Evolutionary conservation across 2,888 invertebrate genomes (phyloP), one percentile per base, ranked within the genome.

Genomic region (Idaea aversata): DNA sequence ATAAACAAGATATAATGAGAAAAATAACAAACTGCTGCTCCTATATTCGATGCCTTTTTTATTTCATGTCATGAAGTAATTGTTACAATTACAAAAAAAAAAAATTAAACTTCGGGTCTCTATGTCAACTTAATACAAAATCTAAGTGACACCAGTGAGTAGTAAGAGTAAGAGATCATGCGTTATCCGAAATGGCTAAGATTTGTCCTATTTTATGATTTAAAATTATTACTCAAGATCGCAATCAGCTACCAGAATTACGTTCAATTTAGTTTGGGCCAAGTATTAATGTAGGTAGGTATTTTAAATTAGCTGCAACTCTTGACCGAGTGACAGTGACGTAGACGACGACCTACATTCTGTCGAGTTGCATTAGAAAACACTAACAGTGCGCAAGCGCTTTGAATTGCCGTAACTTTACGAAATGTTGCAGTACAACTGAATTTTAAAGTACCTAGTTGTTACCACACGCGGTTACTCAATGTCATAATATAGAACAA

Each of bases 311-410:
- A 64, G 63, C 65, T 64, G 61, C 66, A 65, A 70, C 65, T 68
- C 66, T 68, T 57, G 62, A 59, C 47, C 64, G 67, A 70, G 68
- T 62, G 67, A 64, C 67, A 65, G 65, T 81, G 79, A 76, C 79
- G 80, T 83, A 81, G 82, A 82, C 81, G 77, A 82, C 87, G 91
- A 88, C 90, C 92, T 78, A 91, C 86, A 91, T 92, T 87, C 83
- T 81, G 82, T 81, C 81, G 81, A 86, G 86, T 91, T 91, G 89
- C 90, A 88, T 87, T 90, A 88, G 86, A 90, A 88, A 90, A 88
- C 83, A 87, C 85, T 84, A 87, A 88, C 89, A 86, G 87, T 82
- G 84, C 86, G 84, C 87, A 84, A 85, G 86, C 86, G 89, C 86
- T 87, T 88, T 88, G 87, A 89, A 89, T 90, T 86, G 87, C 87